Percentiles rank a stretch among this genome's conserved stretches.
These are phyloP conservation scores for Graptemys geographica DNA, from an alignment of 2,797 vertebrate species.

Conservation along the genomic window DNA sequence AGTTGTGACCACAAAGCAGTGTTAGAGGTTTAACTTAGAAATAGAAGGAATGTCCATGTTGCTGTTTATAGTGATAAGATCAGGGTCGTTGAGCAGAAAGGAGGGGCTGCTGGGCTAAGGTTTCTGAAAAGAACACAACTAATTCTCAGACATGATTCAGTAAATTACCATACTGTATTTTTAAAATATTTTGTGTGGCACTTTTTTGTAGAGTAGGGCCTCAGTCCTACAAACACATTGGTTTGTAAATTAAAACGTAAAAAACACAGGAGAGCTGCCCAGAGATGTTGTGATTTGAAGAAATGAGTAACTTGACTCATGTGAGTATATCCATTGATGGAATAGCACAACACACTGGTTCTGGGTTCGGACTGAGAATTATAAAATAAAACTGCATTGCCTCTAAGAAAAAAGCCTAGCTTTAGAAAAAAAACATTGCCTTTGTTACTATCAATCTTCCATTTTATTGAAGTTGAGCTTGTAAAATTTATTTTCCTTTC, in stretches of 20 bases:
- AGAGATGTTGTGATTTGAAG: neutral
- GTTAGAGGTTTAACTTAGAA: too few species aligned
- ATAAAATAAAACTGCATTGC: neutral
- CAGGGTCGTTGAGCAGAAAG: neutral
- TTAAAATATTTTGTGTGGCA: neutral
- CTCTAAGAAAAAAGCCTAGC: neutral
- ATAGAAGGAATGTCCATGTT: too few species aligned
- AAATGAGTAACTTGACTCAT: neutral
- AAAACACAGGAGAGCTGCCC: neutral
- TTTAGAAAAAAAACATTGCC: too few species aligned
- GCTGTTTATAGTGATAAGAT: neutral
- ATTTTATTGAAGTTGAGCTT: neutral
- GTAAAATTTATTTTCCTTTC: neutral
- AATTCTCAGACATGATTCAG: neutral
- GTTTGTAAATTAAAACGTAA: neutral
- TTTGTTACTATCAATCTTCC: neutral
- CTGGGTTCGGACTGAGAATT: neutral
- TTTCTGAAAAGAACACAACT: neutral
- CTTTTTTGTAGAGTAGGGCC: neutral
- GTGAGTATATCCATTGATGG: neutral
- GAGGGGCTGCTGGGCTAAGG: neutral
- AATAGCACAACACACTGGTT: neutral
- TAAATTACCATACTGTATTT: neutral
- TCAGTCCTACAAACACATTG: neutral
- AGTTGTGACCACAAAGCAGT: rapidly evolving